Evolutionary conservation across 1,140 invertebrate genomes (phyloP).

Genomic region (Drosophila erecta): DNA sequence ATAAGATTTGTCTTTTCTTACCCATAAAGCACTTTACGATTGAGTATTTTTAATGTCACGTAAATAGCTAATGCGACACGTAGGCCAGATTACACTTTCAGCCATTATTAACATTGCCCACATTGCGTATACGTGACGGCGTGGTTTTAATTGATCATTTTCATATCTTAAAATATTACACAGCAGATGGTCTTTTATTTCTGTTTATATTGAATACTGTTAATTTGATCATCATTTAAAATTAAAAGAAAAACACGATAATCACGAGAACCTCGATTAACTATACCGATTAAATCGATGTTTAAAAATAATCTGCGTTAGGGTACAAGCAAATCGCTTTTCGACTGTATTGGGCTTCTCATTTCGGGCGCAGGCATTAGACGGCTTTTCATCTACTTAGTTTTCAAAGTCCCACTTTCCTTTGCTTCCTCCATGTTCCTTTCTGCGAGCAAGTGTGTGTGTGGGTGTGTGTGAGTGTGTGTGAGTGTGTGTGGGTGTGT

Average conservation of each 20-base stretch:
- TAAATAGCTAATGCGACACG: constrained; percentile 13
- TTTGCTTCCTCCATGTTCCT: background rate
- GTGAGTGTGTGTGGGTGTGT: background rate
- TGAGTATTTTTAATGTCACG: background rate
- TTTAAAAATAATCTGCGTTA: background rate
- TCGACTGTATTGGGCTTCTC: background rate
- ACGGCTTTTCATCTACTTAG: constrained; percentile 52
- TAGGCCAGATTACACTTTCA: constrained; percentile 3
- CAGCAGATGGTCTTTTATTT: background rate
- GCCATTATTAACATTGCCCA: background rate
- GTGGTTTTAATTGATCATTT: constrained; percentile 4
- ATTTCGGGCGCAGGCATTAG: constrained; percentile 22
- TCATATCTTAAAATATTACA: background rate
- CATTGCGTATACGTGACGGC: constrained; percentile 9
- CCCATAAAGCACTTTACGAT: background rate
- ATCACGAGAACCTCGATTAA: background rate
- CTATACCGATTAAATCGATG: background rate
- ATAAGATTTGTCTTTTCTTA: background rate
- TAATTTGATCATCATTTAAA: too few relatives aligned
- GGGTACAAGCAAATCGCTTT: background rate
- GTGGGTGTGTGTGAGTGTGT: too few relatives aligned
- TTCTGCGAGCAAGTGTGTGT: background rate
- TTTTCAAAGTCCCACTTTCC: constrained; percentile 35
- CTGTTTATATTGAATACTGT: too few relatives aligned
- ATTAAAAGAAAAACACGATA: background rate